Evolutionary conservation across 1,140 invertebrate species (phyloP).

Genomic region (Meloidogyne hapla): DNA sequence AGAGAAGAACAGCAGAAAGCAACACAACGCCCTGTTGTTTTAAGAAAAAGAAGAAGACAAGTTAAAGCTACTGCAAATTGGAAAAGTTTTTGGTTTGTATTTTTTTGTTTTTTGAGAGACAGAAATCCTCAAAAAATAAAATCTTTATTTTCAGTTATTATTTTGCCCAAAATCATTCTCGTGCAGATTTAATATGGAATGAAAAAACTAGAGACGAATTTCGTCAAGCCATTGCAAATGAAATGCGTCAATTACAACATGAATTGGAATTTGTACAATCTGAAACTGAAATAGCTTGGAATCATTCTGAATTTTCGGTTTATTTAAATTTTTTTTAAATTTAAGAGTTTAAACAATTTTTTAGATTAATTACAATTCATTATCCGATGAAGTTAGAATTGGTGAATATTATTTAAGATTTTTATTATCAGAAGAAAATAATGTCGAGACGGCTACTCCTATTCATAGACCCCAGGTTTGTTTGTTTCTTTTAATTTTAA

Average conservation of each 20-base stretch:
- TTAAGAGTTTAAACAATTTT: constrained; percentile 18
- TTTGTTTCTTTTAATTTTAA: not conserved
- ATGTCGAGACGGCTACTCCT: constrained; percentile 75
- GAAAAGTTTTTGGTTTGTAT: constrained; percentile 55
- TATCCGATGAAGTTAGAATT: constrained; percentile 93
- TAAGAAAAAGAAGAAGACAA: constrained; percentile 79
- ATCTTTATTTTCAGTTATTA: constrained; percentile 76
- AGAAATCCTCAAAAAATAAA: constrained; percentile 68
- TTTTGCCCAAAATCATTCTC: constrained; percentile 87
- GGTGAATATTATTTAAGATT: constrained; percentile 95
- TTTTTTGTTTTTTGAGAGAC: not conserved
- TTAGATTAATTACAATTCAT: constrained; percentile 79
- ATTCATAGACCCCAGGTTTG: constrained; percentile 80
- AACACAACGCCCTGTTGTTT: constrained; percentile 74
- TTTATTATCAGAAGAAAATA: constrained; percentile 81
- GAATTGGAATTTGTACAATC: constrained; percentile 79
- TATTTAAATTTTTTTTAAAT: not conserved
- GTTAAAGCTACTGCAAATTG: constrained; percentile 86
- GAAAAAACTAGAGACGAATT: constrained; percentile 74
- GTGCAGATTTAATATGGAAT: constrained; percentile 98
- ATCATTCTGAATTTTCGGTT: constrained; percentile 78
- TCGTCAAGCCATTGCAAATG: constrained; percentile 84
- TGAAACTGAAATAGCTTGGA: constrained; percentile 79
- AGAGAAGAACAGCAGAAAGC: constrained; percentile 20
- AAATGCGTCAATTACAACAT: constrained; percentile 81